These are phyloP conservation scores for Drepanosiphum platanoidis DNA, from an alignment of 2,888 invertebrate genomes.

Conservation along the genomic window DNA sequence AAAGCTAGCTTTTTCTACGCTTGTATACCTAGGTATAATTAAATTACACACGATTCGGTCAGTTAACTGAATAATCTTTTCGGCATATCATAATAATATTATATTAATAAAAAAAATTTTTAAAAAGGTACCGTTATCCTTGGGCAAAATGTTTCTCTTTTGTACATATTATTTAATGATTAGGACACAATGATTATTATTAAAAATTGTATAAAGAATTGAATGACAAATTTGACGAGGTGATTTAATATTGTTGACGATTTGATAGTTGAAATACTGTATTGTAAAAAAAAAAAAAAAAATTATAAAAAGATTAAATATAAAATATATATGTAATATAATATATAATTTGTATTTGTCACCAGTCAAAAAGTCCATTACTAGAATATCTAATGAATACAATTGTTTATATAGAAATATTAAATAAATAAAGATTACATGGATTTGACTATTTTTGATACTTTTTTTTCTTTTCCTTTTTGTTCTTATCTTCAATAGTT, in stretches of 20 bases:
- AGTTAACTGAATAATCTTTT: constrained; percentile 43
- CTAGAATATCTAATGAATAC: constrained; percentile 40
- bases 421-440: constrained; percentile 24
- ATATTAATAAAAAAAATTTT: background rate
- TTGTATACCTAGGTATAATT: constrained; percentile 42
- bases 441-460: background rate
- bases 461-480: background rate
- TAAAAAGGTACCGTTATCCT: constrained; percentile 40
- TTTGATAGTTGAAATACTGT: constrained; percentile 39
- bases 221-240: constrained; percentile 15
- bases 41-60: constrained; percentile 29
- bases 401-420: constrained; percentile 51
- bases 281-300: constrained; percentile 43
- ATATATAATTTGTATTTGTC: constrained; percentile 42
- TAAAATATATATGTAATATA: background rate
- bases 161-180: constrained; percentile 53
- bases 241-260: constrained; percentile 41
- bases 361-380: constrained; percentile 29
- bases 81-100: constrained; percentile 50
- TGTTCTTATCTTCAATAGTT: background rate
- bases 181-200: constrained; percentile 51
- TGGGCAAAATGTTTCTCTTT: constrained; percentile 48
- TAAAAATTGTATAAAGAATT: constrained; percentile 53
- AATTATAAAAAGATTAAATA: constrained; percentile 2
- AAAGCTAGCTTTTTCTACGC: constrained; percentile 57